Percentiles rank a stretch among this genome's conserved stretches.
Conservation (phyloP, 1,140 invertebrate species). For the Heliconius himera region DNA sequence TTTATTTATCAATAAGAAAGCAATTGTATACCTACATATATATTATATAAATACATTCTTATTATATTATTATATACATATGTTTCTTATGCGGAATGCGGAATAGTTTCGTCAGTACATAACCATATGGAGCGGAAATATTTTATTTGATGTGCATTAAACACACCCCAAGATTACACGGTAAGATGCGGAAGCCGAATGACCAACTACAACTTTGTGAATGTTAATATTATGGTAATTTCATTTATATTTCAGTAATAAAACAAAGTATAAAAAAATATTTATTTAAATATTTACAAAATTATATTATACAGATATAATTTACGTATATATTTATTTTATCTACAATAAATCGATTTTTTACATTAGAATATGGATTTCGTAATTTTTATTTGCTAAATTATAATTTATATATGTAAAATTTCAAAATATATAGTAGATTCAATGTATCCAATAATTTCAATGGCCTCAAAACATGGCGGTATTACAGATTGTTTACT, state of each 20-base stretch:
- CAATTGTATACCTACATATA: no score
- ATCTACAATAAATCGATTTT: not conserved
- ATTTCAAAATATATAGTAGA: not conserved
- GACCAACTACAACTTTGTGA: not conserved
- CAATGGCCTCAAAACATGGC: not conserved
- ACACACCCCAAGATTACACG: slow-evolving; percentile 9
- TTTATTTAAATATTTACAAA: not conserved
- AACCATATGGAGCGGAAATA: slow-evolving; percentile 7
- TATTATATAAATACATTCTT: not conserved
- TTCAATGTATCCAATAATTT: not conserved
- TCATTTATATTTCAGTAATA: not conserved
- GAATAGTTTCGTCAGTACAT: not conserved
- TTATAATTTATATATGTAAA: not conserved
- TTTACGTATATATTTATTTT: no score
- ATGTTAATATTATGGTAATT: not conserved
- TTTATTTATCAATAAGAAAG: no score
- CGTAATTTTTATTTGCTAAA: no score
- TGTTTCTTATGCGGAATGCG: not conserved
- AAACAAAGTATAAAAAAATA: not conserved
- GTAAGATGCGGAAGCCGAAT: not conserved
- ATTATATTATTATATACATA: not conserved
- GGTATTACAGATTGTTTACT: not conserved
- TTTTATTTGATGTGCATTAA: slow-evolving; percentile 11
- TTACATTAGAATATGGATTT: not conserved
- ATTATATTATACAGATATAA: no score